Conservation (phyloP, 2,888 invertebrate species). For the Spicauda simplicius region DNA sequence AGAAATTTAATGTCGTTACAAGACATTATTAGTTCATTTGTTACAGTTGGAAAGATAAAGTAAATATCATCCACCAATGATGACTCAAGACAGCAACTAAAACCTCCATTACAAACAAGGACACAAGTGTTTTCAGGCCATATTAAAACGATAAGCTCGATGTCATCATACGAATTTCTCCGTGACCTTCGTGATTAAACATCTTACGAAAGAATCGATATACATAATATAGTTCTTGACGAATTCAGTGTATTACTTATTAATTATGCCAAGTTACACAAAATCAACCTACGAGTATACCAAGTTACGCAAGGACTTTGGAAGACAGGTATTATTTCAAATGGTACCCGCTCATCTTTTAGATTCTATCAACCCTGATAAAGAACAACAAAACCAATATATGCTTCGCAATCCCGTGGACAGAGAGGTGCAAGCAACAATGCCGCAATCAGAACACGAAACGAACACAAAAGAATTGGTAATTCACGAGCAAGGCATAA, state of each 20-base stretch:
- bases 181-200: constrained; percentile 65
- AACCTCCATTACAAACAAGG: constrained; percentile 56
- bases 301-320: constrained; percentile 78
- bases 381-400: constrained; percentile 68
- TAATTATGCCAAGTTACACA: constrained; percentile 56
- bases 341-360: constrained; percentile 67
- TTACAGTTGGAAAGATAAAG: constrained; percentile 8
- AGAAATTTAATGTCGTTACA: constrained; percentile 37
- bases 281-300: constrained; percentile 74
- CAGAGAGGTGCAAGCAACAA: constrained; percentile 74
- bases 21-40: constrained; percentile 26
- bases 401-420: constrained; percentile 81
- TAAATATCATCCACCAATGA: constrained; percentile 18
- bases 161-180: constrained; percentile 23
- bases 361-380: constrained; percentile 71
- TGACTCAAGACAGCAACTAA: constrained; percentile 20
- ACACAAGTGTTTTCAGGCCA: constrained; percentile 66
- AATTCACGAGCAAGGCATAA: constrained; percentile 86
- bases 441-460: constrained; percentile 75
- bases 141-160: constrained; percentile 12
- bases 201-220: constrained; percentile 47
- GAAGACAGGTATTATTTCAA: constrained; percentile 78
- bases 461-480: constrained; percentile 86
- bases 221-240: constrained; percentile 36
- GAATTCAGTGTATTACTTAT: constrained; percentile 9